Evolutionary conservation across 1,140 invertebrate species (phyloP).

Genomic region (Catajapyx aquilonaris): DNA sequence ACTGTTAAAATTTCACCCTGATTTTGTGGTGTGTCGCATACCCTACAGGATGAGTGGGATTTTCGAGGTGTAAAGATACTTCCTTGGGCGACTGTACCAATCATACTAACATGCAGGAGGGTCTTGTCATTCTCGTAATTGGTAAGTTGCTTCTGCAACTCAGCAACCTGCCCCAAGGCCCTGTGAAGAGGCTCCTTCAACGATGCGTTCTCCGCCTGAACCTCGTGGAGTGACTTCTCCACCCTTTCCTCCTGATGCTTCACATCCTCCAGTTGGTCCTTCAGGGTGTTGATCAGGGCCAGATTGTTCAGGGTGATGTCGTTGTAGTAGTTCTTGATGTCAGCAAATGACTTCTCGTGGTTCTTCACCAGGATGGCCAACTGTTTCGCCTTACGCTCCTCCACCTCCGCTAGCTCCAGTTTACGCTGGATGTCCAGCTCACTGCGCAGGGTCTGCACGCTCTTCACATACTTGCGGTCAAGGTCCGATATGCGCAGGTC

Average conservation of each 20-base stretch:
- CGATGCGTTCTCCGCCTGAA: slow-evolving; percentile 45
- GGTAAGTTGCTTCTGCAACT: slow-evolving; percentile 44
- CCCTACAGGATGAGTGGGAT: too few relatives aligned
- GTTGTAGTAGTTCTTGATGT: slow-evolving; percentile 85
- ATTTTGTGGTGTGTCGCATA: too few relatives aligned
- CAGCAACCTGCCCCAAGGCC: slow-evolving; percentile 38
- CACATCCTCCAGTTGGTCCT: slow-evolving; percentile 66
- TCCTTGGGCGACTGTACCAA: too few relatives aligned
- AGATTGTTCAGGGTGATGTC: slow-evolving; percentile 83
- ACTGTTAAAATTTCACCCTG: too few relatives aligned
- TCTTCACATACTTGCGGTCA: slow-evolving; percentile 59
- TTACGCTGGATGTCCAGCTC: slow-evolving; percentile 51
- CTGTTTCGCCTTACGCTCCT: slow-evolving; percentile 74
- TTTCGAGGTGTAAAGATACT: too few relatives aligned
- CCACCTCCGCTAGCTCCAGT: slow-evolving; percentile 62
- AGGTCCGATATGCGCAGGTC: slow-evolving; percentile 52
- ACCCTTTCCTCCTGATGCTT: slow-evolving; percentile 59
- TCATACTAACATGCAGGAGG: slow-evolving; percentile 25
- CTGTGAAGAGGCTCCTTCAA: slow-evolving; percentile 44
- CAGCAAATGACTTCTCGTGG: slow-evolving; percentile 62
- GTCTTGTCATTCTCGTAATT: slow-evolving; percentile 64
- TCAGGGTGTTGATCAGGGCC: slow-evolving; percentile 54
- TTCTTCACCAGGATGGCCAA: slow-evolving; percentile 54
- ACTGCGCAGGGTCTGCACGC: slow-evolving; percentile 43
- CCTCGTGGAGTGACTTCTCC: slow-evolving; percentile 37